Evolutionary conservation across 1,140 invertebrate genomes (phyloP).

Genomic region (Prorops nasuta): DNA sequence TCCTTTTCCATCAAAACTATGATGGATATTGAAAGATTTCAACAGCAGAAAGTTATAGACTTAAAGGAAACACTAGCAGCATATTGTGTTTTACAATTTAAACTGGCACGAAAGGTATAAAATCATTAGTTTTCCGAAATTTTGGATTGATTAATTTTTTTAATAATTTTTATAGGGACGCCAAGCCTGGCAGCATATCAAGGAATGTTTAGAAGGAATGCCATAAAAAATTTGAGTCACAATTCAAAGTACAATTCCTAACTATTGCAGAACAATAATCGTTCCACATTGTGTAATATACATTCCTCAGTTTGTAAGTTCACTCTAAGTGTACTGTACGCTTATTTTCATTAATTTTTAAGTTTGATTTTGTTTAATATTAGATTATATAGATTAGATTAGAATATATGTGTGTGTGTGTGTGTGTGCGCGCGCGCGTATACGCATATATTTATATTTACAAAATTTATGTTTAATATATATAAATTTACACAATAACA

Average conservation of each 20-base stretch:
- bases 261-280: conserved; percentile 29
- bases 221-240: conserved; percentile 48
- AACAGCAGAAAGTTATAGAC: conserved; percentile 75
- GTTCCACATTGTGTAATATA: conserved; percentile 23
- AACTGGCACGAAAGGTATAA: conserved; percentile 76
- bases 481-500: conserved; percentile 15
- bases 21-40: conserved; percentile 75
- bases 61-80: conserved; percentile 73
- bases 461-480: conserved; percentile 13
- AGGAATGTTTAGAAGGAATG: conserved; percentile 72
- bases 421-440: too few relatives aligned
- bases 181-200: conserved; percentile 73
- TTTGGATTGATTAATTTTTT: conserved; percentile 7
- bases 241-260: conserved; percentile 7
- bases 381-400: conserved; percentile 10
- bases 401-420: conserved; percentile 8
- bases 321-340: conserved; percentile 23
- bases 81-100: conserved; percentile 76
- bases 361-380: conserved; percentile 32
- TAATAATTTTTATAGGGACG: conserved; percentile 58
- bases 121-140: conserved; percentile 3
- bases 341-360: conserved; percentile 32
- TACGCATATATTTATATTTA: conserved; percentile 7
- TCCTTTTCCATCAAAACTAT: conserved; percentile 71
- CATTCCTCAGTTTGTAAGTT: conserved; percentile 35